A percentile compares a stretch with the other conserved stretches of the same genome.
phyloP scores from a whole-genome alignment of 2,888 invertebrate genomes.

The Rapana venosa region DNA sequence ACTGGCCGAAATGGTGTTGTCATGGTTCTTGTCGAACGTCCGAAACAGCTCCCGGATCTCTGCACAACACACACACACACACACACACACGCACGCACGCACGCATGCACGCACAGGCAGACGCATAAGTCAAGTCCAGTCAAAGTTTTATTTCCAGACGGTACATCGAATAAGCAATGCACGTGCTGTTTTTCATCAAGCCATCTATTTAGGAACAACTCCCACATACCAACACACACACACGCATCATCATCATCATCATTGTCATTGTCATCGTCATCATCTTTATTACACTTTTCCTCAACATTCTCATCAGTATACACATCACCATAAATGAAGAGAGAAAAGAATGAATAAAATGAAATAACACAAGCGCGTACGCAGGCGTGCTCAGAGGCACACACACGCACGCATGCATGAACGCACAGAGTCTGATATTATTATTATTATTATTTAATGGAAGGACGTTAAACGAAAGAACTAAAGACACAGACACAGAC shows the following conservation, averaged over 20 bases:
- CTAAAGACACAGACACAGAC: no score
- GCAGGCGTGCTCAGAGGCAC: neutral
- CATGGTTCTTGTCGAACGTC: constrained; percentile 67
- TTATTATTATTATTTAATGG: no score
- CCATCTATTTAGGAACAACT: no score
- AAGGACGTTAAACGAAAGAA: no score
- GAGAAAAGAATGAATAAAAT: no score
- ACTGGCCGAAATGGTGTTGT: constrained; percentile 61
- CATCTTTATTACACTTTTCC: neutral
- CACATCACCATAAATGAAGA: no score
- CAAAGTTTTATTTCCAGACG: no score
- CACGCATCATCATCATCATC: neutral
- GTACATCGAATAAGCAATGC: no score
- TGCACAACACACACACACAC: constrained; percentile 40
- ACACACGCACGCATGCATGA: neutral
- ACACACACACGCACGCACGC: neutral
- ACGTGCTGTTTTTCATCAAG: no score
- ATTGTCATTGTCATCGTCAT: neutral
- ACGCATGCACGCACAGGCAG: neutral
- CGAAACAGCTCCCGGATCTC: constrained; percentile 67
- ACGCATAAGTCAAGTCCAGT: no score
- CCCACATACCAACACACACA: neutral
- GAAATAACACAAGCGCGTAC: neutral
- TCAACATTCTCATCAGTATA: neutral
- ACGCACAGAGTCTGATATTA: no score